A percentile compares a stretch with the other conserved stretches of the same genome.
Conservation (phyloP, 2,888 invertebrate species). For the Panopea generosa region DNA sequence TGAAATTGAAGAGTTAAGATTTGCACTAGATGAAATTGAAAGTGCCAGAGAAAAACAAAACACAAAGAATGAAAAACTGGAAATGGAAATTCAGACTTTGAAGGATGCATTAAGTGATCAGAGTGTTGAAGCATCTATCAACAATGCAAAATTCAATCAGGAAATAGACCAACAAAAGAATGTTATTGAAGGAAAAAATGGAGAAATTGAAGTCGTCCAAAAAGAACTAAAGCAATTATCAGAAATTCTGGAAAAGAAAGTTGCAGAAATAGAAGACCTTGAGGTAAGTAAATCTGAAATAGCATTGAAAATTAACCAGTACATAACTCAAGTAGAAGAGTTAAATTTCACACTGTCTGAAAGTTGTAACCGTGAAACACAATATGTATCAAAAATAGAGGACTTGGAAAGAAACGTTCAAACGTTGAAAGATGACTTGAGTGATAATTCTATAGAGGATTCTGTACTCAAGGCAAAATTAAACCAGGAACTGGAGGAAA, state of each 20-base stretch:
- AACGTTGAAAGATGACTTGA: conserved; percentile 29
- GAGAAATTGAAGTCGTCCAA: conserved; percentile 29
- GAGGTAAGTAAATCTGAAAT: conserved; percentile 15
- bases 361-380: not conserved
- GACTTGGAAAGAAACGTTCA: conserved; percentile 9
- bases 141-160: conserved; percentile 26
- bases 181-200: conserved; percentile 29
- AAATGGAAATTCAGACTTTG: conserved; percentile 25
- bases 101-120: conserved; percentile 37
- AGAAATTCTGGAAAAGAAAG: conserved; percentile 16
- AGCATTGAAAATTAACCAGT: conserved; percentile 6
- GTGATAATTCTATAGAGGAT: conserved; percentile 13
- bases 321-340: conserved; percentile 17
- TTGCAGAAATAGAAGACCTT: conserved; percentile 9
- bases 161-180: conserved; percentile 41
- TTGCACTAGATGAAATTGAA: conserved; percentile 1
- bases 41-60: not conserved
- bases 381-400: conserved; percentile 6
- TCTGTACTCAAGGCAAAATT: conserved; percentile 9
- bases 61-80: conserved; percentile 4
- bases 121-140: conserved; percentile 26
- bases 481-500: conserved; percentile 25
- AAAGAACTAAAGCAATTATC: conserved; percentile 18
- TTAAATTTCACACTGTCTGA: not conserved
- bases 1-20: not conserved